A percentile compares a stretch with the other conserved stretches of the same genome.
Evolutionary conservation across 1,140 invertebrate genomes (phyloP).

Genomic region (Hyposmocoma kahamanoa): DNA sequence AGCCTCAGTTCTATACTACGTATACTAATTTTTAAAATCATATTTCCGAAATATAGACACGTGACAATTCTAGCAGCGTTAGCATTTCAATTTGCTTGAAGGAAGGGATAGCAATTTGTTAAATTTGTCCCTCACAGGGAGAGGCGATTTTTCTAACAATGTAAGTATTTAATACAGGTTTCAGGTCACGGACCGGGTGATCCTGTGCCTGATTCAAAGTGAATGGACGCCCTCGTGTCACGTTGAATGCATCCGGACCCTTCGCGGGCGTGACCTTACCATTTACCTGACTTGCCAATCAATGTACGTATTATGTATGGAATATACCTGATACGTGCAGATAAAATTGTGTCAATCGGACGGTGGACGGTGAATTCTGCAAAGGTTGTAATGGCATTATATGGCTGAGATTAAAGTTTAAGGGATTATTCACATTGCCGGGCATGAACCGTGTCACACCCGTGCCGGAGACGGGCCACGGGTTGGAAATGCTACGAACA

Average conservation of each 20-base stretch:
- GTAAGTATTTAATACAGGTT: conserved; percentile 18
- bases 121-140: neutral
- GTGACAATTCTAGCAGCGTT: neutral
- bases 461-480: no score
- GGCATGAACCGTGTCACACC: no score
- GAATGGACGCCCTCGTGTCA: conserved; percentile 36
- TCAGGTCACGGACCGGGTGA: conserved; percentile 35
- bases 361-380: no score
- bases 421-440: no score
- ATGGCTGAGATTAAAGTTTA: no score
- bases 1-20: no score
- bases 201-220: conserved; percentile 43
- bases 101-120: neutral
- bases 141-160: conserved; percentile 13
- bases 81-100: neutral
- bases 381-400: no score
- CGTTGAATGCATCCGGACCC: conserved; percentile 42
- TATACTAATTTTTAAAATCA: no score
- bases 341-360: no score
- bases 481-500: no score
- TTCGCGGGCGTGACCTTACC: conserved; percentile 29
- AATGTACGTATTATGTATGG: neutral
- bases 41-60: neutral
- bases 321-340: no score
- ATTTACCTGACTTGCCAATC: conserved; percentile 6